phyloP scores from a whole-genome alignment of 2,797 vertebrate species.

The Parauchenoglanis ngamensis region DNA sequence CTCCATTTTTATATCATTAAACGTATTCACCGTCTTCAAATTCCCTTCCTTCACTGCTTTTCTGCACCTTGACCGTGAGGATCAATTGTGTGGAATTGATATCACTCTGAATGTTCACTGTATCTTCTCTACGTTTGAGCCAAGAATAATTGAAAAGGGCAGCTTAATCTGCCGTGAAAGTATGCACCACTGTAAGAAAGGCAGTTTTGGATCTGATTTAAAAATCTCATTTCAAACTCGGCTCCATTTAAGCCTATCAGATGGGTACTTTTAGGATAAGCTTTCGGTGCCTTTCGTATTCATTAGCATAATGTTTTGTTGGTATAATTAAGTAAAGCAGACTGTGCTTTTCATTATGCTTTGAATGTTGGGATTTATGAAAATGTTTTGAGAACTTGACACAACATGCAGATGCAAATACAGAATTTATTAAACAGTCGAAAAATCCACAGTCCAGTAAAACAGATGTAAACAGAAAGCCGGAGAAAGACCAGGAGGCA shows the following conservation, averaged over 20 bases:
- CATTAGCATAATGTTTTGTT: conserved; percentile 21
- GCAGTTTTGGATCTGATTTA: conserved; percentile 23
- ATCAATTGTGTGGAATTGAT: conserved; percentile 17
- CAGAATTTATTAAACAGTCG: background rate
- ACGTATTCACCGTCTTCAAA: conserved; percentile 1
- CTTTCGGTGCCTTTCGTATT: conserved; percentile 4
- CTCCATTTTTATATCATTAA: background rate
- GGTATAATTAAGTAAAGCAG: conserved; percentile 13
- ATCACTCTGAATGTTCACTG: background rate
- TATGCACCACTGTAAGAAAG: conserved; percentile 18
- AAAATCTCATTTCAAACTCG: conserved; percentile 19
- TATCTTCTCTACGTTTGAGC: conserved; percentile 4
- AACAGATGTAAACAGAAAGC: background rate
- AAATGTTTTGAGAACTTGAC: background rate
- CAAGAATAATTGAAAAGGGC: conserved; percentile 12
- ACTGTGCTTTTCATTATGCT: conserved; percentile 16
- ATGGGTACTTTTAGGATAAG: conserved; percentile 20
- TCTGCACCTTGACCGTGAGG: background rate
- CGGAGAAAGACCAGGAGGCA: background rate
- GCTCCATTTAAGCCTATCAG: conserved; percentile 28
- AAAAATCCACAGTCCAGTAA: background rate
- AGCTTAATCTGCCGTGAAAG: conserved; percentile 32
- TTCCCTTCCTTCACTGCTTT: background rate
- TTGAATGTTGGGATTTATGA: background rate
- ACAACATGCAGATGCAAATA: background rate